Evolutionary conservation across 2,888 invertebrate genomes (phyloP).

Genomic region (Thymelicus lineola): DNA sequence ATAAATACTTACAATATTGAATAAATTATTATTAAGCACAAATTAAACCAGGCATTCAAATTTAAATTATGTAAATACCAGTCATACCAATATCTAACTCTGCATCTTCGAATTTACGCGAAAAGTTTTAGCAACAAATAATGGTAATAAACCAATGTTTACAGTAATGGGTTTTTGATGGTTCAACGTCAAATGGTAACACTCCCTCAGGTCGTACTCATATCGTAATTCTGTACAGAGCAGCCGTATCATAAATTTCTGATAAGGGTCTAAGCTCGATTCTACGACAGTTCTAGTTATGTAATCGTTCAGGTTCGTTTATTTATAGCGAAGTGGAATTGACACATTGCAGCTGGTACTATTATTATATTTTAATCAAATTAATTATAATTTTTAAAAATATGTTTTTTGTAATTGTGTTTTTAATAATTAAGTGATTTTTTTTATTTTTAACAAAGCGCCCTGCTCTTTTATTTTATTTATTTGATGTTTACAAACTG

Average conservation of each 20-base stretch:
- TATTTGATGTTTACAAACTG: no score
- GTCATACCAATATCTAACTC: not conserved
- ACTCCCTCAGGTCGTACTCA: not conserved
- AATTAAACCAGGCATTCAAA: no score
- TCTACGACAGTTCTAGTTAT: conserved; percentile 15
- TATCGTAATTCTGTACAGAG: conserved; percentile 11
- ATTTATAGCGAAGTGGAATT: not conserved
- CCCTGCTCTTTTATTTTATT: no score
- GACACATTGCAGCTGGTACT: not conserved
- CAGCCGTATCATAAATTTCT: conserved; percentile 14
- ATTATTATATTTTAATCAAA: no score
- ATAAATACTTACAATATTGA: no score
- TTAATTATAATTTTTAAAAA: no score
- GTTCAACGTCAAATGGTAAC: not conserved
- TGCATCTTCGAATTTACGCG: not conserved
- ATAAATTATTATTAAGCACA: no score
- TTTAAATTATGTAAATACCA: not conserved
- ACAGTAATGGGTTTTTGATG: conserved; percentile 1
- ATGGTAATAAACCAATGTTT: not conserved
- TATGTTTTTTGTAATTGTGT: no score
- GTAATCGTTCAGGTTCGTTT: not conserved
- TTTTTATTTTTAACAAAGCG: no score
- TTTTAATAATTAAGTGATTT: no score
- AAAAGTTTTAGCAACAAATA: not conserved
- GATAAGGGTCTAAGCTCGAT: conserved; percentile 10